A percentile compares a stretch with the other conserved stretches of the same genome.
Conservation (phyloP, 2,888 invertebrate genomes). For the Scaptomyza flava region DNA sequence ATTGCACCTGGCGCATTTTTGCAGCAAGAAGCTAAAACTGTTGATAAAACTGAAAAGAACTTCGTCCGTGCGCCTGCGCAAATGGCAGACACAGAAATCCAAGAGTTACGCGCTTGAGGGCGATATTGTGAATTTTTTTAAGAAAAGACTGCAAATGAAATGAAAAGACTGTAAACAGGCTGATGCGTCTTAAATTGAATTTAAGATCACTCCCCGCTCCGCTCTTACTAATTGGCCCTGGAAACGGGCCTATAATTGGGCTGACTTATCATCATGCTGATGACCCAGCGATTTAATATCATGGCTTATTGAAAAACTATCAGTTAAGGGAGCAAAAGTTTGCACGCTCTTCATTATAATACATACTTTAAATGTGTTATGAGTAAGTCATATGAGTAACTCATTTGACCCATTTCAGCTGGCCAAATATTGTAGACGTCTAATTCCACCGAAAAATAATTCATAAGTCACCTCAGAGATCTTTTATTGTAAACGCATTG, state of each 20-base stretch:
- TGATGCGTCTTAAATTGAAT: slow-evolving; percentile 79
- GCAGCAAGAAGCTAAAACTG: slow-evolving; percentile 18
- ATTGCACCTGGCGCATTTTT: slow-evolving; percentile 68
- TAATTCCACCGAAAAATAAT: slow-evolving; percentile 47
- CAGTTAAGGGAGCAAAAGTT: slow-evolving; percentile 61
- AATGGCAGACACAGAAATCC: slow-evolving; percentile 25
- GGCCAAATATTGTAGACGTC: slow-evolving; percentile 27
- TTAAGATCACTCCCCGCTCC: slow-evolving; percentile 52
- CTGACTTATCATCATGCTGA: slow-evolving; percentile 48
- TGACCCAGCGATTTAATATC: slow-evolving; percentile 54
- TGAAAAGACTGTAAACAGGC: slow-evolving; percentile 76
- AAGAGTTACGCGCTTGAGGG: slow-evolving; percentile 48
- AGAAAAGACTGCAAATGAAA: slow-evolving; percentile 47
- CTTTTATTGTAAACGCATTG: slow-evolving; percentile 61
- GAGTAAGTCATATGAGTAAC: too few relatives aligned
- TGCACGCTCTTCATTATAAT: slow-evolving; percentile 56
- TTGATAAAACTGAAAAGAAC: slow-evolving; percentile 26
- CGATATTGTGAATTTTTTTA: slow-evolving; percentile 39
- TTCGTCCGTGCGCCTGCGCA: slow-evolving; percentile 29
- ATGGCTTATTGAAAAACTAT: slow-evolving; percentile 71
- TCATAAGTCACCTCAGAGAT: slow-evolving; percentile 60
- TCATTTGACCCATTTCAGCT: slow-evolving; percentile 43
- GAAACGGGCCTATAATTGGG: slow-evolving; percentile 51
- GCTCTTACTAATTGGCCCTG: slow-evolving; percentile 62
- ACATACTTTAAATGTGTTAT: slow-evolving; percentile 4